Evolutionary conservation across 2,888 invertebrate species (phyloP), one percentile per base, ranked within the genome.

Genomic region (Drosophila mercatorum): DNA sequence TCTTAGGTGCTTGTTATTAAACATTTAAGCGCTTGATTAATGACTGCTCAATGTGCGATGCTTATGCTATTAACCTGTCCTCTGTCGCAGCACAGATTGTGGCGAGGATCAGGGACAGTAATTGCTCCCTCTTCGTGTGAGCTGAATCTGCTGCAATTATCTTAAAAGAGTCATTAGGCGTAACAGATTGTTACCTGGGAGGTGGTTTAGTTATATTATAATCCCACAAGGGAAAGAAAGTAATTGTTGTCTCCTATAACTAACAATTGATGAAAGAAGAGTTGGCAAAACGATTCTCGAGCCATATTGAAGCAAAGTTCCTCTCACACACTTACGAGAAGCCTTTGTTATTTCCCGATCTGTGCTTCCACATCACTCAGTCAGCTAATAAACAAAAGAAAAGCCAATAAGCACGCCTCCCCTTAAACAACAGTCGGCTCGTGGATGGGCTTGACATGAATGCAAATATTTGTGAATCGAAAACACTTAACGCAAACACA

Each of bases 391-490:
- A 72, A 73, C 57, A 52, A 77, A 61, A 77, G 51, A 57, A 22
- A 10, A 52, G 66, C 58, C 68, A 66, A 77, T 75, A 67, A 71
- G 63, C 66, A 47, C 36, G 46, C 47, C 62, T 62, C 6, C n/a
- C 38, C 26, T 12, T 17, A 43, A 52, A 47, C 63, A 62, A 52
- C 61, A 47, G 6, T 3, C 31, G 28, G 34, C 38, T 38, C 34
- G 61, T 55, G 49, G 43, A 51, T 60, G 62, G 49, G 62, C 64
- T 57, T 63, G 68, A 46, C 52, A 75, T 78, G 78, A 83, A 90
- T 86, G 89, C 90, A 89, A 91, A 91, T 91, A 91, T 91, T 91
- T 91, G 82, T 81, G 81, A 84, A 90, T 81, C 76, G 78, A 89
- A 89, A 89, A 78, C 81, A 88, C 81, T 88, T 86, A 80, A 78